These are phyloP conservation scores for Caenorhabditis macrosperma DNA, from an alignment of 2,888 invertebrate species.

Conservation along the genomic window DNA sequence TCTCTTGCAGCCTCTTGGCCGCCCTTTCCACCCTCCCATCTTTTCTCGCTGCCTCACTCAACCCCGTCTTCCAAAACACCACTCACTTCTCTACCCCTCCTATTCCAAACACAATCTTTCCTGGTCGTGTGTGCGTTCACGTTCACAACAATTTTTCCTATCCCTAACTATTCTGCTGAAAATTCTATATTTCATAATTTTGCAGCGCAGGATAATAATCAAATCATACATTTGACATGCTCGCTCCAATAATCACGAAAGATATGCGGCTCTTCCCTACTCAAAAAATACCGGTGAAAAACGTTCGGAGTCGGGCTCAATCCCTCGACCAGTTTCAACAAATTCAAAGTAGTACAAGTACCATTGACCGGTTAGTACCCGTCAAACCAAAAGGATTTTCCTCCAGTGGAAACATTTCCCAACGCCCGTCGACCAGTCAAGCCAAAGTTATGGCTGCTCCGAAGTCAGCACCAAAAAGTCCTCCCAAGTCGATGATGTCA, in stretches of 20 bases:
- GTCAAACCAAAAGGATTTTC: slow-evolving; percentile 61
- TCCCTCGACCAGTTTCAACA: slow-evolving; percentile 70
- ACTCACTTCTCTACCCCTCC: not conserved
- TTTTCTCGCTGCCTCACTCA: slow-evolving; percentile 27
- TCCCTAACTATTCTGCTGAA: not conserved
- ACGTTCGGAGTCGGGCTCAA: slow-evolving; percentile 74
- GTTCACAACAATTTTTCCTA: not conserved
- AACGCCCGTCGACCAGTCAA: slow-evolving; percentile 24
- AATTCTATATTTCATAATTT: not conserved
- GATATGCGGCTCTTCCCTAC: slow-evolving; percentile 74
- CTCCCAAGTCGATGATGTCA: slow-evolving; percentile 61
- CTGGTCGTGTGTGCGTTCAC: not conserved
- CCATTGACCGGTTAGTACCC: slow-evolving; percentile 57
- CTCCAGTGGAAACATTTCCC: slow-evolving; percentile 68
- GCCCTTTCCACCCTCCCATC: not conserved
- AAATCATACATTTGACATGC: slow-evolving; percentile 62
- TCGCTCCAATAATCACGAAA: slow-evolving; percentile 76
- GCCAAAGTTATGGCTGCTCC: slow-evolving; percentile 9
- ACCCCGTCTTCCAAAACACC: slow-evolving; percentile 31
- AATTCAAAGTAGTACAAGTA: slow-evolving; percentile 54
- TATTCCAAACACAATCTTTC: not conserved
- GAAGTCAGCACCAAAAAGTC: slow-evolving; percentile 38
- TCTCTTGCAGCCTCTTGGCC: slow-evolving; percentile 50
- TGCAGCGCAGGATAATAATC: not conserved
- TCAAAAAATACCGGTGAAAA: slow-evolving; percentile 71